Percentiles rank a stretch among this genome's conserved stretches.
phyloP scores from a whole-genome alignment of 2,113 vertebrate species.

The Tupaia chinensis region DNA sequence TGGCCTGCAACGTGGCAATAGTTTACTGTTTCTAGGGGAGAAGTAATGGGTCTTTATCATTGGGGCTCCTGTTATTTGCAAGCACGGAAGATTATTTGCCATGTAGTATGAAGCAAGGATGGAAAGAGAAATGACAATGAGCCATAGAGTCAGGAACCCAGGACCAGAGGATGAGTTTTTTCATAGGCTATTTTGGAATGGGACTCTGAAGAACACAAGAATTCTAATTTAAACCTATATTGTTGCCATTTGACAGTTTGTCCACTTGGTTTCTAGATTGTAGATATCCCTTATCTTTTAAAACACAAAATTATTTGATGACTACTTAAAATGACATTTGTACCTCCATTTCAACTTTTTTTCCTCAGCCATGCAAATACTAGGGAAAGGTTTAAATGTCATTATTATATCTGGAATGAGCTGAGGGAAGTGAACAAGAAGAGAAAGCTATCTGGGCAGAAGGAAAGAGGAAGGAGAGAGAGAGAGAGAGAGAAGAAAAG shows the following conservation, averaged over 20 bases:
- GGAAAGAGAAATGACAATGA: neutral
- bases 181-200: neutral
- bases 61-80: neutral
- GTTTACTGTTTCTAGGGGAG: neutral
- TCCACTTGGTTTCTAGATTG: neutral
- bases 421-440: neutral
- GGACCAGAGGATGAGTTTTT: neutral
- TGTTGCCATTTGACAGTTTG: neutral
- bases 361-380: neutral
- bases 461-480: too few relatives aligned
- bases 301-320: neutral
- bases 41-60: neutral
- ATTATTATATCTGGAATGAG: neutral
- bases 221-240: neutral
- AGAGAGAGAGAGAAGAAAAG: too few relatives aligned
- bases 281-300: neutral
- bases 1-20: neutral
- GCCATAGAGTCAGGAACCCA: neutral
- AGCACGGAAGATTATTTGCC: neutral
- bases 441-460: neutral
- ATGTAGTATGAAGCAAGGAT: neutral
- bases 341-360: neutral
- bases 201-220: neutral
- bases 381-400: neutral
- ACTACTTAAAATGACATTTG: neutral